Conservation (phyloP, 1,140 invertebrate genomes). For the Anthonomus grandis region DNA sequence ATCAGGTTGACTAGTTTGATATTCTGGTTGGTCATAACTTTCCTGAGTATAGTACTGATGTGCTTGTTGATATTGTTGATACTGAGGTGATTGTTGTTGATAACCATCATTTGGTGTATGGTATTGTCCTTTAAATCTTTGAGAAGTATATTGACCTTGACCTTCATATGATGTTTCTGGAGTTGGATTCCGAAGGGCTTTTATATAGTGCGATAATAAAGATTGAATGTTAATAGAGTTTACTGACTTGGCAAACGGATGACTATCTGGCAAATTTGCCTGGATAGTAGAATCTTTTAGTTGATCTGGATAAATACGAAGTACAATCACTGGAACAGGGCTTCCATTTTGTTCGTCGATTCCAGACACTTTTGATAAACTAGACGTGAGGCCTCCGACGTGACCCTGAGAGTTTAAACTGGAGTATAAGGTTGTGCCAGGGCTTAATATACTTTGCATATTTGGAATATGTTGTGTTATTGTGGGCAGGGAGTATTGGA, state of each 20-base stretch:
- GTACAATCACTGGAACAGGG: conserved; percentile 55
- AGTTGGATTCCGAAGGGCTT: conserved; percentile 27
- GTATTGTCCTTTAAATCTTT: no score
- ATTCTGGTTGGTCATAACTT: conserved; percentile 1
- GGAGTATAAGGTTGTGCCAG: conserved; percentile 42
- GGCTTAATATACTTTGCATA: conserved; percentile 26
- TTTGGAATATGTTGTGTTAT: conserved; percentile 12
- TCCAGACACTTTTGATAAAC: conserved; percentile 27
- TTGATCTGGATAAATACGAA: conserved; percentile 56
- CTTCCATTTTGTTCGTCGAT: conserved; percentile 27
- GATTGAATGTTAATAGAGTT: conserved; percentile 54
- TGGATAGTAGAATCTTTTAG: conserved; percentile 53
- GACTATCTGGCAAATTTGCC: conserved; percentile 54
- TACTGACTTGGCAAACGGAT: conserved; percentile 53
- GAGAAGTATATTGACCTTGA: conserved; percentile 2
- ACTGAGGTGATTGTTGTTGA: conserved; percentile 14
- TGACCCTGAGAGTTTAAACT: conserved; percentile 40
- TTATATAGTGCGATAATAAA: conserved; percentile 42
- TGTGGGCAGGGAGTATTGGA: conserved; percentile 20
- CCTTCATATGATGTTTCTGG: conserved; percentile 17
- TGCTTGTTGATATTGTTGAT: conserved; percentile 11
- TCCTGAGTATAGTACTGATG: neutral
- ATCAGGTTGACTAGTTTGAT: neutral
- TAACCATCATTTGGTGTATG: conserved; percentile 1
- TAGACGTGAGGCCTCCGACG: conserved; percentile 32